Percentiles rank a stretch among this genome's conserved stretches.
Conservation (phyloP, 2,113 vertebrate genomes). For the Microtus montanus region DNA sequence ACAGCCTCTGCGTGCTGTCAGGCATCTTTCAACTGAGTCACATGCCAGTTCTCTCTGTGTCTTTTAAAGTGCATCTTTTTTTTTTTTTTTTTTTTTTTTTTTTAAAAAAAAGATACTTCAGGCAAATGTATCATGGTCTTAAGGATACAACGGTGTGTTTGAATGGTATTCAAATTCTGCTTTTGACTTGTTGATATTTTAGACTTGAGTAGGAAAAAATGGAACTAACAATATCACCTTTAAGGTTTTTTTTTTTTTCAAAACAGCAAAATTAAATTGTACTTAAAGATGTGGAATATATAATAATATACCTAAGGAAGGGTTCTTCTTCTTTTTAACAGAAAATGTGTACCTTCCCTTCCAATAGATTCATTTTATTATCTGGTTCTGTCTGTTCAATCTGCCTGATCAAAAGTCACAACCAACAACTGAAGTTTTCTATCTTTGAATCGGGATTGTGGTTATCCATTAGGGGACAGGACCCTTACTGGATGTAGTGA, state of each 20-base stretch:
- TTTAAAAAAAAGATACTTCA: background rate
- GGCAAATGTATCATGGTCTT: background rate
- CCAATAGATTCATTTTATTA: background rate
- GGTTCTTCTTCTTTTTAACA: background rate
- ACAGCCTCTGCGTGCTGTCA: background rate
- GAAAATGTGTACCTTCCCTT: conserved; percentile 13
- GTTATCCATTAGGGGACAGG: background rate
- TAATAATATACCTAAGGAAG: conserved; percentile 17
- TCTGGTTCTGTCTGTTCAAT: conserved; percentile 5
- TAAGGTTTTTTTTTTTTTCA: background rate
- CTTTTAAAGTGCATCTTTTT: background rate
- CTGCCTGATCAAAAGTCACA: background rate
- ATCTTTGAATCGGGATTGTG: background rate
- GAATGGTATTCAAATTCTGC: conserved; percentile 29
- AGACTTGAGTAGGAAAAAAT: conserved; percentile 32
- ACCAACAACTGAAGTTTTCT: conserved; percentile 44
- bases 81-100: too few relatives aligned
- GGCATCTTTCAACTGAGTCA: background rate
- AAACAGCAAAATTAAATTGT: conserved; percentile 51
- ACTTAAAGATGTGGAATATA: background rate
- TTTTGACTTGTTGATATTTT: conserved; percentile 36
- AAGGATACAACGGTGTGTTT: background rate
- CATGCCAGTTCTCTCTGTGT: too few relatives aligned
- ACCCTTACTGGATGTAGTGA: background rate
- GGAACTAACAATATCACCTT: background rate